A percentile compares a stretch with the other conserved stretches of the same genome.
These are phyloP conservation scores for Lagodon rhomboides DNA, from an alignment of 2,797 vertebrate genomes.

Conservation along the genomic window DNA sequence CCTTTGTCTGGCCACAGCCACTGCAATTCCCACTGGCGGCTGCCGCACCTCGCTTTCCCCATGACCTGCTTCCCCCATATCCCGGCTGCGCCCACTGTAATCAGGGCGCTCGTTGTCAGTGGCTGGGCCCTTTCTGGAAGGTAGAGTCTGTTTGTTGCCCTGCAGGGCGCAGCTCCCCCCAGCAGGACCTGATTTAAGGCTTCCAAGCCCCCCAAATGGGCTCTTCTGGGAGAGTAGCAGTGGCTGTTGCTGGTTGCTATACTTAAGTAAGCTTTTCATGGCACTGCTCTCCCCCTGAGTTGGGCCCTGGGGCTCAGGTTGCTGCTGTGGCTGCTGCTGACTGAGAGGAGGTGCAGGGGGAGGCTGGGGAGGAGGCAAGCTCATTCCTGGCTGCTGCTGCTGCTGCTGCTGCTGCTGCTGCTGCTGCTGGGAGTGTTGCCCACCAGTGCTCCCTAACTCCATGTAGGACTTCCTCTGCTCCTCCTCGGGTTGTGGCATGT, in stretches of 20 bases:
- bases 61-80: slow-evolving; percentile 83
- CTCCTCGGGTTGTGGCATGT: slow-evolving; percentile 88
- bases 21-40: slow-evolving; percentile 95
- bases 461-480: slow-evolving; percentile 90
- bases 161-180: slow-evolving; percentile 92
- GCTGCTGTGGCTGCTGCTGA: slow-evolving; percentile 81
- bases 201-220: slow-evolving; percentile 90
- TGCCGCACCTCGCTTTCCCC: slow-evolving; percentile 94
- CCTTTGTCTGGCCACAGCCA: slow-evolving; percentile 94
- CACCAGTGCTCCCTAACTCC: slow-evolving; percentile 88
- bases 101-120: slow-evolving; percentile 90
- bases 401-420: slow-evolving; percentile 74
- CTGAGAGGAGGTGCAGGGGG: slow-evolving; percentile 69
- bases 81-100: slow-evolving; percentile 90
- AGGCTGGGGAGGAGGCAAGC: slow-evolving; percentile 80
- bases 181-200: slow-evolving; percentile 91
- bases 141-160: slow-evolving; percentile 85
- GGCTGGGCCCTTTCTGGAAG: slow-evolving; percentile 85
- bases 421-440: slow-evolving; percentile 77
- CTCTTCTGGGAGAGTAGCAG: slow-evolving; percentile 92
- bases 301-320: slow-evolving; percentile 79
- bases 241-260: slow-evolving; percentile 93
- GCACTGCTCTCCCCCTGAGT: slow-evolving; percentile 91
- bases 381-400: slow-evolving; percentile 77
- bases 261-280: slow-evolving; percentile 96